Conservation (phyloP, 2,888 invertebrate species). For the Elegia similella region DNA sequence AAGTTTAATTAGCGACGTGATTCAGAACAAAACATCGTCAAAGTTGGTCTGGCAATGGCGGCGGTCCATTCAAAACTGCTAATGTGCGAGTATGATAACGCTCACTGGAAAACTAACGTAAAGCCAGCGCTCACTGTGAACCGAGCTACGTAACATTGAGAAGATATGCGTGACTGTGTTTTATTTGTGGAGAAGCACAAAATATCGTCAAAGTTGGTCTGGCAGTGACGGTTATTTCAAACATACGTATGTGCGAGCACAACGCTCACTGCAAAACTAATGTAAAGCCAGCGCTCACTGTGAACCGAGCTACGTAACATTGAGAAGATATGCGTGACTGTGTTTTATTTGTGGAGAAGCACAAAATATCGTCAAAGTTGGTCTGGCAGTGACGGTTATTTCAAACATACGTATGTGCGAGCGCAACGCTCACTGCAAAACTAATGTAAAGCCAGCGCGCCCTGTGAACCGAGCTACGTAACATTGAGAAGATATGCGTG, state of each 20-base stretch:
- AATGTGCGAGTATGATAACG: conserved; percentile 54
- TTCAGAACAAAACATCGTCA: conserved; percentile 39
- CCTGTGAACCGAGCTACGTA: not conserved
- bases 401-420: not conserved
- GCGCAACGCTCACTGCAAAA: not conserved
- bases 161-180: not conserved
- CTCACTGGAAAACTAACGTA: conserved; percentile 3
- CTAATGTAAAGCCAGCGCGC: not conserved
- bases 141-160: not conserved
- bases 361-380: not conserved
- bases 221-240: not conserved
- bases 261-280: not conserved
- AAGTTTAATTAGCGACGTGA: conserved; percentile 59
- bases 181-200: not conserved
- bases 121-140: not conserved
- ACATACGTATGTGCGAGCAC: not conserved
- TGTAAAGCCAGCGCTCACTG: not conserved
- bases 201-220: not conserved
- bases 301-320: not conserved
- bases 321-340: too few species aligned
- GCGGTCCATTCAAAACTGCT: conserved; percentile 49
- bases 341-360: not conserved
- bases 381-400: not conserved
- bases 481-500: too few species aligned
- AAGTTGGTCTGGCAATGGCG: conserved; percentile 41